These are phyloP conservation scores for Acanthochromis polyacanthus DNA, from an alignment of 2,113 vertebrate genomes.

Conservation along the genomic window DNA sequence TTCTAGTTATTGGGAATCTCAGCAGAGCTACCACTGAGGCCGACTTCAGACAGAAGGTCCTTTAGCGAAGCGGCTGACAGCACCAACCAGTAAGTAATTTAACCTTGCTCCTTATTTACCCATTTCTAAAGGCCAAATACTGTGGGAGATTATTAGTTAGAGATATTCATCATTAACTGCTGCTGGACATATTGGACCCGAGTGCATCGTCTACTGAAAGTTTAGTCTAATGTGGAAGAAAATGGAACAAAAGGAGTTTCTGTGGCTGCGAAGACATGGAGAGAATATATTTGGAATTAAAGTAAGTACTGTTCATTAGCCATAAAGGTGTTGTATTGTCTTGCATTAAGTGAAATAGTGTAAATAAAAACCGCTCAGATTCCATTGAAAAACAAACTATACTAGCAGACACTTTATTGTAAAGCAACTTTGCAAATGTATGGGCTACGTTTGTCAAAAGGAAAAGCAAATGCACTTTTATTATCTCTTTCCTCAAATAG, in stretches of 20 bases:
- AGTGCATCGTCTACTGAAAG: neutral
- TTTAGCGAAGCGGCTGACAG: slow-evolving; percentile 27
- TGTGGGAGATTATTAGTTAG: slow-evolving; percentile 36
- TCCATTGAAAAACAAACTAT: neutral
- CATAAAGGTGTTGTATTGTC: too few species aligned
- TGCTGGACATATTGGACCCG: slow-evolving; percentile 29
- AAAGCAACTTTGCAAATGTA: slow-evolving; percentile 1
- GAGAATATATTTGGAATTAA: neutral
- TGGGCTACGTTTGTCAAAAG: neutral
- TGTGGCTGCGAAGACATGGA: neutral
- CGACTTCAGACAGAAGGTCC: slow-evolving; percentile 36
- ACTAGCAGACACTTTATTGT: neutral
- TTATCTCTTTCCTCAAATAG: neutral
- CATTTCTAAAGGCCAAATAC: slow-evolving; percentile 43
- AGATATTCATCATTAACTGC: slow-evolving; percentile 51
- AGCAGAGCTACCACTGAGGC: slow-evolving; percentile 36
- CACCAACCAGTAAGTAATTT: slow-evolving; percentile 33
- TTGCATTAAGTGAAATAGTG: neutral
- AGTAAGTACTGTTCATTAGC: neutral
- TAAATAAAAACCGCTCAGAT: neutral
- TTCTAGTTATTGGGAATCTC: slow-evolving; percentile 28
- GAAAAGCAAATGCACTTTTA: neutral
- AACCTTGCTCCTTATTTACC: slow-evolving; percentile 35
- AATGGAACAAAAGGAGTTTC: neutral
- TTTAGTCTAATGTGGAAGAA: neutral